Evolutionary conservation across 2,888 invertebrate genomes (phyloP).

Genomic region (Schizotus pectinicornis): DNA sequence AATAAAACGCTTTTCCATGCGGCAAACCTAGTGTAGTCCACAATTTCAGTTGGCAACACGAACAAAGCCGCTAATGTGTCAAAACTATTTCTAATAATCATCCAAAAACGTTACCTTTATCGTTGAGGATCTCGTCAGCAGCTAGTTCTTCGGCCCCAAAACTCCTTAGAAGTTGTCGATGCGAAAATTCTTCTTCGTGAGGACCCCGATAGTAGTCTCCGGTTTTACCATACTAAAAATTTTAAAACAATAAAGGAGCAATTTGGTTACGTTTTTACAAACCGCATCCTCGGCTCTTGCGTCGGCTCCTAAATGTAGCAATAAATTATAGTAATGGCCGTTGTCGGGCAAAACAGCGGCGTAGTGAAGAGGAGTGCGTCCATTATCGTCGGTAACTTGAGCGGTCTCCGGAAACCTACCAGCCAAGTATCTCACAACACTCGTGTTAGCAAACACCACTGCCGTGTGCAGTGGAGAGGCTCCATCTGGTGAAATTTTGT

Average conservation of each 20-base stretch:
- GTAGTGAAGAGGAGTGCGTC: constrained; percentile 87
- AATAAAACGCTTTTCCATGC: constrained; percentile 20
- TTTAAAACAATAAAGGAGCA: neutral
- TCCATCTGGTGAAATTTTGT: constrained; percentile 81
- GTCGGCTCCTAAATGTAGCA: constrained; percentile 87
- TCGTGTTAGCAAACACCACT: constrained; percentile 82
- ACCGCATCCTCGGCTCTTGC: constrained; percentile 84
- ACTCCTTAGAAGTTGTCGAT: constrained; percentile 69
- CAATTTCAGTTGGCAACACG: constrained; percentile 37
- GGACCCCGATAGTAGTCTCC: constrained; percentile 77
- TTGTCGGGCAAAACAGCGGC: constrained; percentile 85
- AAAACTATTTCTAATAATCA: constrained; percentile 2
- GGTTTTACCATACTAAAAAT: constrained; percentile 70
- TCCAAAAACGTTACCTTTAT: constrained; percentile 69
- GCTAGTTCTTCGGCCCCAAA: constrained; percentile 72
- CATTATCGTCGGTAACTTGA: constrained; percentile 74
- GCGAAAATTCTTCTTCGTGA: constrained; percentile 71
- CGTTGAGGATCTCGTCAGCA: constrained; percentile 73
- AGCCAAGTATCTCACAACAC: constrained; percentile 74
- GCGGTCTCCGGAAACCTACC: constrained; percentile 88
- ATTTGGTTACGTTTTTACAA: neutral
- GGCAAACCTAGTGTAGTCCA: constrained; percentile 4
- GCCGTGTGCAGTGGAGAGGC: constrained; percentile 88
- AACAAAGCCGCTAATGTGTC: constrained; percentile 42
- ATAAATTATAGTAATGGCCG: constrained; percentile 84